Evolutionary conservation across 2,888 invertebrate genomes (phyloP).

Genomic region (Agriopis leucophaearia): DNA sequence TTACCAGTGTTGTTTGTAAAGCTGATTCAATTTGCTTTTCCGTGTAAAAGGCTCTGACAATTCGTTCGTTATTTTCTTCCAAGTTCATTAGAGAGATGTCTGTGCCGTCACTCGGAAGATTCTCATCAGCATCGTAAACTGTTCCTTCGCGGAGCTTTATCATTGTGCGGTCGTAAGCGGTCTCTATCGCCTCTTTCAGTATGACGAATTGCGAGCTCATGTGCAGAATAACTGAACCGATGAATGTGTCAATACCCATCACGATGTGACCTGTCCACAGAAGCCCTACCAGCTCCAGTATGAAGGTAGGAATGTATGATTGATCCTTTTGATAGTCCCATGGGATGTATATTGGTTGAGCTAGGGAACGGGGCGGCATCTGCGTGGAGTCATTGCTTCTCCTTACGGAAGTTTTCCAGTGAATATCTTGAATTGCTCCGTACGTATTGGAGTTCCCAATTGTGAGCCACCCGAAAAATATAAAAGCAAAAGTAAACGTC

Average conservation of each 20-base stretch:
- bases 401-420: conserved; percentile 69
- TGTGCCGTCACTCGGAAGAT: conserved; percentile 36
- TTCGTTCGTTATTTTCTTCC: conserved; percentile 58
- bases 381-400: conserved; percentile 61
- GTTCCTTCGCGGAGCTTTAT: conserved; percentile 53
- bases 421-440: conserved; percentile 72
- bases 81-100: conserved; percentile 30
- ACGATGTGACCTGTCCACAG: conserved; percentile 82
- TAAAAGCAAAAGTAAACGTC: conserved; percentile 70
- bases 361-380: conserved; percentile 68
- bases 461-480: conserved; percentile 80
- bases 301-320: conserved; percentile 71
- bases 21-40: conserved; percentile 67
- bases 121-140: conserved; percentile 45
- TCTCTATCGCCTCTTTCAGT: conserved; percentile 71
- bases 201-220: conserved; percentile 78
- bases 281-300: conserved; percentile 74
- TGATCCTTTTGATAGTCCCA: conserved; percentile 74
- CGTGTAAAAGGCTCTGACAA: conserved; percentile 60
- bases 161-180: conserved; percentile 74
- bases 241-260: conserved; percentile 80
- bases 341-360: conserved; percentile 81
- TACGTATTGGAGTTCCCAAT: conserved; percentile 75
- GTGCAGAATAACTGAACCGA: conserved; percentile 76
- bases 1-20: conserved; percentile 63